phyloP scores from a whole-genome alignment of 2,797 vertebrate genomes.

The Notamacropus eugenii region DNA sequence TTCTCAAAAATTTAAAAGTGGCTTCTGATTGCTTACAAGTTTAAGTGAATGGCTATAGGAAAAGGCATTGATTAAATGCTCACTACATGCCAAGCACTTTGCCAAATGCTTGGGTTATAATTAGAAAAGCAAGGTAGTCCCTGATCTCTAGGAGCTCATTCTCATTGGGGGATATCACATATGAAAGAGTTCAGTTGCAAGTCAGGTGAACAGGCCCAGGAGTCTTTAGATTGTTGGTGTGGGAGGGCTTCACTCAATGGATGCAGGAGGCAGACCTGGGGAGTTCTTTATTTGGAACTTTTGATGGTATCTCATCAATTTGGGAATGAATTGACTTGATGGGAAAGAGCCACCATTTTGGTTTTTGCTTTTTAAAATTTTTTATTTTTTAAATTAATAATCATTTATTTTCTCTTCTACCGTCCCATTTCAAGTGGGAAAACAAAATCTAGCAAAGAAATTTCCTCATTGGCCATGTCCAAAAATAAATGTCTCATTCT shows the following conservation, averaged over 20 bases:
- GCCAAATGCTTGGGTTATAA: neutral
- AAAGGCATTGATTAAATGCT: neutral
- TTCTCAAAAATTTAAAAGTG: neutral
- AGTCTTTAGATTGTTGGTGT: neutral
- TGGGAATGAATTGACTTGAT: neutral
- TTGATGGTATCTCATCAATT: neutral
- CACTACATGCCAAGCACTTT: neutral
- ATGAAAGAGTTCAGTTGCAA: neutral
- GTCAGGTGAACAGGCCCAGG: neutral
- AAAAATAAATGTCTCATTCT: neutral
- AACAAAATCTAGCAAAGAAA: neutral
- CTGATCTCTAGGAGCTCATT: neutral
- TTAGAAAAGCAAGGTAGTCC: neutral
- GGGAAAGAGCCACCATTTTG: neutral
- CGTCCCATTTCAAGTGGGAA: neutral
- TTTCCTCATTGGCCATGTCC: neutral
- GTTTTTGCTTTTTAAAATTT: neutral
- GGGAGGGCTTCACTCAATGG: neutral
- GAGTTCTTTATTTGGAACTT: neutral
- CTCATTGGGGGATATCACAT: neutral
- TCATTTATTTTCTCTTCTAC: neutral
- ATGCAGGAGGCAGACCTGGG: neutral
- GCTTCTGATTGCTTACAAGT: neutral
- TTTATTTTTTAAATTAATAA: neutral
- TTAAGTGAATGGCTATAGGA: neutral